These are phyloP conservation scores for Orthonyx spaldingii DNA, from an alignment of 2,113 vertebrate genomes.

Conservation along the genomic window DNA sequence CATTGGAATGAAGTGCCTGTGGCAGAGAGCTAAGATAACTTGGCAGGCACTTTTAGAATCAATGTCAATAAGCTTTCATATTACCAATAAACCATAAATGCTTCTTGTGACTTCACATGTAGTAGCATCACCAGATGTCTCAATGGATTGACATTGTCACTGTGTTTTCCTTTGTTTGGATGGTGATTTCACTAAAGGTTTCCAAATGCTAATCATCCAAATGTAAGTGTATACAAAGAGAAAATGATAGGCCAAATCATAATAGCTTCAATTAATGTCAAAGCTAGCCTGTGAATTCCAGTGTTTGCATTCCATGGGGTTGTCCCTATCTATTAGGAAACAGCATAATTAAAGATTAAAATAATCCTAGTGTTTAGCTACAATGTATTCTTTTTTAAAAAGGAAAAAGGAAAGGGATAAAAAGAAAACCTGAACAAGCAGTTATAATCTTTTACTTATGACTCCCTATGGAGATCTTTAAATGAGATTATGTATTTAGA, in stretches of 20 bases:
- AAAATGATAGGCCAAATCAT: not conserved
- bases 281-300: not conserved
- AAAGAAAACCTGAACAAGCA: not conserved
- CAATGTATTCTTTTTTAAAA: not conserved
- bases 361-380: not conserved
- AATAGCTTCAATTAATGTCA: not conserved
- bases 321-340: not conserved
- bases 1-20: not conserved
- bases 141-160: not conserved
- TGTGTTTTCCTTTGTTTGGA: not conserved
- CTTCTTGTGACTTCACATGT: not conserved
- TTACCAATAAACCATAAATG: not conserved
- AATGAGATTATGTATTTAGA: constrained; percentile 6
- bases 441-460: not conserved
- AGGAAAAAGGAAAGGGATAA: not conserved
- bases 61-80: not conserved
- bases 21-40: not conserved
- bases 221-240: not conserved
- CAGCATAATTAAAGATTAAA: constrained; percentile 13
- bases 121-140: not conserved
- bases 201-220: not conserved
- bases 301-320: not conserved
- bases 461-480: not conserved
- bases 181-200: not conserved
- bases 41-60: not conserved